phyloP scores from a whole-genome alignment of 1,140 invertebrate genomes.

The Drosophila ambigua region DNA sequence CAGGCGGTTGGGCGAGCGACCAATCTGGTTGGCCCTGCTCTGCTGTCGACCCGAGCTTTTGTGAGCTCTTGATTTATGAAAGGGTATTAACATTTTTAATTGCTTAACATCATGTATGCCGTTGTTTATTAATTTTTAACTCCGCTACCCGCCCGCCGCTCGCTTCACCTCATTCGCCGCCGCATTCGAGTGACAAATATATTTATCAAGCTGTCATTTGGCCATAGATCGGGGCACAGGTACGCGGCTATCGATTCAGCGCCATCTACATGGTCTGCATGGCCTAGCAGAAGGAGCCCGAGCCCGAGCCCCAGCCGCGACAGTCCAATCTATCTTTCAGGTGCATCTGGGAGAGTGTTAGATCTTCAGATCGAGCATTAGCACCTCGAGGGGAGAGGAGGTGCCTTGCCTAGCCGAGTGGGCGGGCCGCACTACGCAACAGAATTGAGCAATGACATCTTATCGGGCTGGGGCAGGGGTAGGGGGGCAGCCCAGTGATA shows the following conservation, averaged over 20 bases:
- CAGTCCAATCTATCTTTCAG: slow-evolving; percentile 45
- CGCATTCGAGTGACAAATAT: slow-evolving; percentile 73
- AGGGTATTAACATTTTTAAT: slow-evolving; percentile 84
- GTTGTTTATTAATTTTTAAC: slow-evolving; percentile 83
- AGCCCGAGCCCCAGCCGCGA: slow-evolving; percentile 3
- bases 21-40: slow-evolving; percentile 69
- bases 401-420: not conserved
- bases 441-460: slow-evolving; percentile 55
- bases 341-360: slow-evolving; percentile 34
- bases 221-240: slow-evolving; percentile 40
- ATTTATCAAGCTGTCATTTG: slow-evolving; percentile 74
- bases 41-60: slow-evolving; percentile 48
- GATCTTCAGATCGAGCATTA: slow-evolving; percentile 38
- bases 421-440: slow-evolving; percentile 7
- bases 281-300: slow-evolving; percentile 41
- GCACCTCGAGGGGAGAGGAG: slow-evolving; percentile 19
- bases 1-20: slow-evolving; percentile 20
- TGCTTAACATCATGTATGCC: slow-evolving; percentile 82
- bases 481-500: slow-evolving; percentile 39
- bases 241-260: slow-evolving; percentile 34
- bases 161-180: slow-evolving; percentile 4
- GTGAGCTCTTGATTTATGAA: slow-evolving; percentile 78
- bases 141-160: slow-evolving; percentile 28
- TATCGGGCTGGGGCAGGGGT: slow-evolving; percentile 32
- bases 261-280: slow-evolving; percentile 42